Percentiles rank a stretch among this genome's conserved stretches.
Conservation (phyloP, 2,113 vertebrate species). For the Megaceryle torquata region DNA sequence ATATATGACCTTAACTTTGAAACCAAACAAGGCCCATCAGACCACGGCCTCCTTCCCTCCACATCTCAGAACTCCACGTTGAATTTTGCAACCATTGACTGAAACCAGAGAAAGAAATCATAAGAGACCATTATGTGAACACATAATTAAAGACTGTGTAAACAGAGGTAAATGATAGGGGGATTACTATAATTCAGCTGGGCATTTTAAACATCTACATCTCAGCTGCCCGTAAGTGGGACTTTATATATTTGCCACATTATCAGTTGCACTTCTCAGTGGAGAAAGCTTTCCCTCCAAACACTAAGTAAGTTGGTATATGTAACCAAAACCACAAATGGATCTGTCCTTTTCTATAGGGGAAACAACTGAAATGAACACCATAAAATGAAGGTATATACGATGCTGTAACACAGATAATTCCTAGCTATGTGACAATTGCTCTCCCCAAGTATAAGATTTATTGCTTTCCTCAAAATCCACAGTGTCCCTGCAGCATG, state of each 20-base stretch:
- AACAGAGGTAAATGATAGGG: not conserved
- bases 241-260: not conserved
- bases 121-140: not conserved
- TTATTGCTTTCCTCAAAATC: not conserved
- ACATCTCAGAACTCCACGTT: not conserved
- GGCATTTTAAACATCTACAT: not conserved
- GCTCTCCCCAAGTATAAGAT: not conserved
- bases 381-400: not conserved
- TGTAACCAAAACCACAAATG: not conserved
- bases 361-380: not conserved
- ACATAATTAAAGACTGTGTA: not conserved
- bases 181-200: not conserved
- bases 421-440: not conserved
- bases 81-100: not conserved
- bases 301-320: not conserved
- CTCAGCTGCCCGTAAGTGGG: not conserved
- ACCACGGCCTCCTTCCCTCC: not conserved
- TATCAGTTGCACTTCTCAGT: not conserved
- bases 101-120: not conserved
- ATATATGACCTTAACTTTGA: not conserved
- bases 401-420: not conserved
- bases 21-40: not conserved
- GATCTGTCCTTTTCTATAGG: not conserved
- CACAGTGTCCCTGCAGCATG: not conserved
- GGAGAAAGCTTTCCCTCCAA: not conserved